Evolutionary conservation across 2,113 vertebrate genomes (phyloP).

Genomic region (Diphyllodes magnificus): DNA sequence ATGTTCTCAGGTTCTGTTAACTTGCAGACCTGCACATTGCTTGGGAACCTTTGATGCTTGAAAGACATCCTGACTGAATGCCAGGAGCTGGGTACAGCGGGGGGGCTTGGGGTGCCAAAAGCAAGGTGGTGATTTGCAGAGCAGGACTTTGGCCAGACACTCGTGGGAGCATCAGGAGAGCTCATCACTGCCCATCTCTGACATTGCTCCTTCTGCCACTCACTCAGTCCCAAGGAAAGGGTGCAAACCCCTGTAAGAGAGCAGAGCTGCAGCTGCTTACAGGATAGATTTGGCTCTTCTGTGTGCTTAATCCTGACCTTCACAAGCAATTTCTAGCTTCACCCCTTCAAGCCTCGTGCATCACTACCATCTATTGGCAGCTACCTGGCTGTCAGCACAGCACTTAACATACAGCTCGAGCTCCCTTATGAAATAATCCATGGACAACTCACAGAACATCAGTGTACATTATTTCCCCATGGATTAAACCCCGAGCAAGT

Average conservation of each 20-base stretch:
- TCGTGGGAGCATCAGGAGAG: not conserved
- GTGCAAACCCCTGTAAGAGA: not conserved
- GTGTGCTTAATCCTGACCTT: not conserved
- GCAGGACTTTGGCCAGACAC: not conserved
- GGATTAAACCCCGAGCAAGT: not conserved
- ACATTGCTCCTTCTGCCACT: not conserved
- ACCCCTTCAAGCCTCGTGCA: not conserved
- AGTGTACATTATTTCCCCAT: not conserved
- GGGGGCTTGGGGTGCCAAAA: not conserved
- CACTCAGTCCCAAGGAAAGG: not conserved
- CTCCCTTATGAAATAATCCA: not conserved
- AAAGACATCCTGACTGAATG: not conserved
- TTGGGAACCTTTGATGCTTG: slow-evolving; percentile 12
- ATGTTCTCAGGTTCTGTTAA: not conserved
- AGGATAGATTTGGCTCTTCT: not conserved
- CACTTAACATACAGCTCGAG: not conserved
- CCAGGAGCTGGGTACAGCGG: not conserved
- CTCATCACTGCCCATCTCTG: not conserved
- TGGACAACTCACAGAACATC: not conserved
- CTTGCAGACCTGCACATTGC: not conserved
- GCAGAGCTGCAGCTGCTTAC: not conserved
- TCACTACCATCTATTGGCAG: not conserved
- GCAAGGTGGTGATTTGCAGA: not conserved
- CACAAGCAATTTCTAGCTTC: not conserved
- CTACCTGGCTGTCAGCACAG: not conserved